A percentile compares a stretch with the other conserved stretches of the same genome.
Conservation (phyloP, 2,888 invertebrate species). For the Hirtodrosophila histrioides region DNA sequence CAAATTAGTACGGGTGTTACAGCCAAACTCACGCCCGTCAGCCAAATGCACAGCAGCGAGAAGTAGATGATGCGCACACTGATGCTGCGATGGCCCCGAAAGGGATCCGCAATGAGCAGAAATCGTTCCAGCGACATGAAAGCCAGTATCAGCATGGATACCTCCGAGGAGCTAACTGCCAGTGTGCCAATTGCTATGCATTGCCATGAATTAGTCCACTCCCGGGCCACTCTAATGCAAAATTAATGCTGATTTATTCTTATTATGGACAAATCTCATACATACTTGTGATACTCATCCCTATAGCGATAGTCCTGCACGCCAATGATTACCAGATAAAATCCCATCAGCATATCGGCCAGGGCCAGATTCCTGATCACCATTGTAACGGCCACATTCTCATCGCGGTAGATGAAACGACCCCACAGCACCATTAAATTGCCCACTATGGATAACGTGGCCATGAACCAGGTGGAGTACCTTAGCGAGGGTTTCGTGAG, state of each 20-base stretch:
- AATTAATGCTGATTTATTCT: background rate
- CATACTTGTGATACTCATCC: slow-evolving; percentile 85
- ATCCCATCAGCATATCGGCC: slow-evolving; percentile 89
- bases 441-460: slow-evolving; percentile 86
- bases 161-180: slow-evolving; percentile 89
- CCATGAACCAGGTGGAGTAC: slow-evolving; percentile 87
- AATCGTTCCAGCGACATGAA: slow-evolving; percentile 90
- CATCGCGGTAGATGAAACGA: slow-evolving; percentile 86
- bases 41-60: slow-evolving; percentile 87
- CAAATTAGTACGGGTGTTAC: slow-evolving; percentile 88
- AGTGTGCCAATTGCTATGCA: slow-evolving; percentile 87
- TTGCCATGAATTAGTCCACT: slow-evolving; percentile 88
- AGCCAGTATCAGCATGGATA: slow-evolving; percentile 88
- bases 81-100: slow-evolving; percentile 86
- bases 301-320: slow-evolving; percentile 87
- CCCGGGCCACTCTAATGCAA: slow-evolving; percentile 84
- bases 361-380: slow-evolving; percentile 88
- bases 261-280: background rate
- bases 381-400: slow-evolving; percentile 87
- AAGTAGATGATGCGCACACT: slow-evolving; percentile 86
- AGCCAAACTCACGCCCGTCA: slow-evolving; percentile 86
- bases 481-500: slow-evolving; percentile 86
- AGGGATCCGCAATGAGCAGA: slow-evolving; percentile 87
- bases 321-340: slow-evolving; percentile 88
- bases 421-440: slow-evolving; percentile 88